phyloP scores from a whole-genome alignment of 2,888 invertebrate species.

The Amphipyra berbera region DNA sequence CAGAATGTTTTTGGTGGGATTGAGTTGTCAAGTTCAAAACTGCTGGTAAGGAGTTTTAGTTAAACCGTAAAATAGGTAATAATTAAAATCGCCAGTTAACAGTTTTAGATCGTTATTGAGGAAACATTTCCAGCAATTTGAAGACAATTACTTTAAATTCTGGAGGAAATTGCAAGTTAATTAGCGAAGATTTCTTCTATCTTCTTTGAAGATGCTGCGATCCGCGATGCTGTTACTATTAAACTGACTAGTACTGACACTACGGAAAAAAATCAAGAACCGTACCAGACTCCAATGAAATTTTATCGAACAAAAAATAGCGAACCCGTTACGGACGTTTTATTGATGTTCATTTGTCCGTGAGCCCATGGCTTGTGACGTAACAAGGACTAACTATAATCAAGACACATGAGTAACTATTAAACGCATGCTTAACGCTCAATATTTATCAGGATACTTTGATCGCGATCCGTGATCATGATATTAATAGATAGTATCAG shows the following conservation, averaged over 20 bases:
- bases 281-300: not conserved
- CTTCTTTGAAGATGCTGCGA: not conserved
- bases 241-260: not conserved
- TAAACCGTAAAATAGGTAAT: too few species aligned
- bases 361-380: not conserved
- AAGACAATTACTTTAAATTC: too few species aligned
- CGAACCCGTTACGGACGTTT: constrained; percentile 1
- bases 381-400: constrained; percentile 1
- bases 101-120: not conserved
- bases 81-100: not conserved
- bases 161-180: too few species aligned
- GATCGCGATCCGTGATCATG: too few species aligned
- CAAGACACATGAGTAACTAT: not conserved
- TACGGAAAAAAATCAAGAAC: not conserved
- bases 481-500: too few species aligned
- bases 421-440: too few species aligned
- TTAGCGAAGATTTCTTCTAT: not conserved
- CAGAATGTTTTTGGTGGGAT: too few species aligned
- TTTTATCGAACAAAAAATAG: constrained; percentile 2
- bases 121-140: too few species aligned
- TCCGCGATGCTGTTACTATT: not conserved
- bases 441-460: too few species aligned
- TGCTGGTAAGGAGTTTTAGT: not conserved
- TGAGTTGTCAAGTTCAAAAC: constrained; percentile 19
- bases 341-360: constrained; percentile 4